Conservation (phyloP, 2,888 invertebrate species). For the Pemphredon lugubris region DNA sequence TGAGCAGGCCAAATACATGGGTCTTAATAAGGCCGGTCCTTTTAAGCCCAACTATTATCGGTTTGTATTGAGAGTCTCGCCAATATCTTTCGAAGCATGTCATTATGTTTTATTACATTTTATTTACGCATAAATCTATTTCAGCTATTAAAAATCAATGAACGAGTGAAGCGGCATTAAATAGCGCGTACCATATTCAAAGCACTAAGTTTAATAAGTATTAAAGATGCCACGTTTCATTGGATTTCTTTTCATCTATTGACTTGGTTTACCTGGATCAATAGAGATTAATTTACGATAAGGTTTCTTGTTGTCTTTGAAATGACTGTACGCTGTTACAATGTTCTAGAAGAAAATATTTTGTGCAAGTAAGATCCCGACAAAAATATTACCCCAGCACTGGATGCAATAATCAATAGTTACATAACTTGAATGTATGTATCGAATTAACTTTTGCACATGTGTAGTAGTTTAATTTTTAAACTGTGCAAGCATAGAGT, state of each 20-base stretch:
- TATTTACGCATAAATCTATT: conserved; percentile 38
- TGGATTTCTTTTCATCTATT: conserved; percentile 19
- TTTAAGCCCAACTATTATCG: conserved; percentile 99
- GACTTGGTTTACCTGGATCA: conserved; percentile 21
- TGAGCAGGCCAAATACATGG: conserved; percentile 98
- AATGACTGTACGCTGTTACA: conserved; percentile 19
- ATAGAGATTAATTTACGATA: conserved; percentile 24
- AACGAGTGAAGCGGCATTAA: conserved; percentile 34
- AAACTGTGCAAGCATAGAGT: conserved; percentile 36
- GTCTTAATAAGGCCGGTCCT: conserved; percentile 98
- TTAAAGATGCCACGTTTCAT: conserved; percentile 39
- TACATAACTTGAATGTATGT: conserved; percentile 33
- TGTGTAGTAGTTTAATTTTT: conserved; percentile 42
- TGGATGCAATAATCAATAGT: conserved; percentile 46
- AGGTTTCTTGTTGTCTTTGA: conserved; percentile 36
- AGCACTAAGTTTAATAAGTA: conserved; percentile 49
- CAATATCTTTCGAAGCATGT: background rate
- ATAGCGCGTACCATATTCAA: conserved; percentile 40
- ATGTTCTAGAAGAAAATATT: conserved; percentile 23
- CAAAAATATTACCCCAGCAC: conserved; percentile 25
- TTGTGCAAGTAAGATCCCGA: conserved; percentile 16
- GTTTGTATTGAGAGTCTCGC: conserved; percentile 80
- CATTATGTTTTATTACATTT: conserved; percentile 5
- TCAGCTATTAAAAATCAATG: conserved; percentile 61
- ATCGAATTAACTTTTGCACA: conserved; percentile 35